Evolutionary conservation across 2,797 vertebrate species (phyloP).

Genomic region (Champsocephalus esox): DNA sequence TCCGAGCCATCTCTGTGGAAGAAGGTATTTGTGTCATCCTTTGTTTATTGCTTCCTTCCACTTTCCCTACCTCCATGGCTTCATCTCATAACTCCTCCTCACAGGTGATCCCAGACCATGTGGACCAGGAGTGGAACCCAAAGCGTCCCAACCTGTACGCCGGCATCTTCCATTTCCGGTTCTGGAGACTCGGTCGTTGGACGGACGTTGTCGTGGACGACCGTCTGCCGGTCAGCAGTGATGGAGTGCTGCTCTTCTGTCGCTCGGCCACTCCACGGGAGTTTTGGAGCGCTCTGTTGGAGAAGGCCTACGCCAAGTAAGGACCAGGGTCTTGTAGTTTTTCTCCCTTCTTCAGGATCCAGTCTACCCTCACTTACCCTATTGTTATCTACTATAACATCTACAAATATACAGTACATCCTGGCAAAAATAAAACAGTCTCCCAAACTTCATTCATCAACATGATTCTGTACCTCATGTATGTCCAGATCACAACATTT

Average conservation of each 20-base stretch:
- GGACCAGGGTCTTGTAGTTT: neutral
- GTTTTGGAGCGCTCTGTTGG: constrained; percentile 89
- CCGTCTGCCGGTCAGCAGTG: constrained; percentile 83
- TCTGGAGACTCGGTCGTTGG: constrained; percentile 88
- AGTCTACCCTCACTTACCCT: neutral
- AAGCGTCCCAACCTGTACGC: constrained; percentile 78
- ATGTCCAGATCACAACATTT: too few species aligned
- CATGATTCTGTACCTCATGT: too few species aligned
- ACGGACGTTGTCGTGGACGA: constrained; percentile 87
- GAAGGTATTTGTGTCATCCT: constrained; percentile 47
- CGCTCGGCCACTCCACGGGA: constrained; percentile 84
- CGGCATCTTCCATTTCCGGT: constrained; percentile 89
- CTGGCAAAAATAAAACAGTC: too few species aligned
- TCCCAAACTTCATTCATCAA: too few species aligned
- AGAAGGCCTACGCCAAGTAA: constrained; percentile 90
- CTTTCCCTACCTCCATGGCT: neutral
- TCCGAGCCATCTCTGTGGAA: constrained; percentile 87
- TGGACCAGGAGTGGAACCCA: constrained; percentile 88
- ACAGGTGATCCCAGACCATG: constrained; percentile 88
- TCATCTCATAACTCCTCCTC: neutral
- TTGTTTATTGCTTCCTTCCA: neutral
- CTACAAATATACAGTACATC: too few species aligned
- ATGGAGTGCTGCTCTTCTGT: constrained; percentile 87
- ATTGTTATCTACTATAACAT: neutral
- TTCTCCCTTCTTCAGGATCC: neutral